A percentile compares a stretch with the other conserved stretches of the same genome.
phyloP scores from a whole-genome alignment of 2,888 invertebrate genomes.

The Pemphredon lugubris region DNA sequence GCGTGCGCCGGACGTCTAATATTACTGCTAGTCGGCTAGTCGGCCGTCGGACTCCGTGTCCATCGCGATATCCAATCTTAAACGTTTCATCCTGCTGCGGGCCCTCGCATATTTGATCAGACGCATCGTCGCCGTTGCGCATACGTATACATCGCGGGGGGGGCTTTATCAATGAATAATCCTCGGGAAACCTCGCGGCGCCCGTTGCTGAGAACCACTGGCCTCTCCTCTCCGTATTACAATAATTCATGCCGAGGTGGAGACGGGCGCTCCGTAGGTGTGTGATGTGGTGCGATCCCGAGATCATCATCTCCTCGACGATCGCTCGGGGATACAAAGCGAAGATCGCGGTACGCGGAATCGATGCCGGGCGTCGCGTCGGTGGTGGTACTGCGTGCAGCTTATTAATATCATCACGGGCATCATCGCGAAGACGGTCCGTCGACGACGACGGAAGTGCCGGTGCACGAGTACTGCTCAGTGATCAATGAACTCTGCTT shows the following conservation, averaged over 20 bases:
- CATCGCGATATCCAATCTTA: no score
- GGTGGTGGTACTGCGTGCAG: constrained; percentile 14
- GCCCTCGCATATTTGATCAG: no score
- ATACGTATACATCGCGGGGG: no score
- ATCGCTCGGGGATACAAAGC: constrained; percentile 28
- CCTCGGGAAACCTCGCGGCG: no score
- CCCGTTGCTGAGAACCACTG: constrained; percentile 46
- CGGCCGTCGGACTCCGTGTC: constrained; percentile 27
- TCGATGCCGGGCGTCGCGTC: constrained; percentile 25
- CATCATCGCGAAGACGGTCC: constrained; percentile 31
- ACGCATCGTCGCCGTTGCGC: constrained; percentile 5
- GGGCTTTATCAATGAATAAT: constrained; percentile 25
- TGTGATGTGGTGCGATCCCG: constrained; percentile 51
- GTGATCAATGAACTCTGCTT: constrained; percentile 77
- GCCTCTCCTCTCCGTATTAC: constrained; percentile 11
- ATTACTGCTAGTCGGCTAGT: no score
- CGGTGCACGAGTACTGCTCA: constrained; percentile 51
- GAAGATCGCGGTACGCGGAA: constrained; percentile 25
- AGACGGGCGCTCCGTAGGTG: constrained; percentile 41
- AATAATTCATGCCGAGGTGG: constrained; percentile 45
- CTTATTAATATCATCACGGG: constrained; percentile 22
- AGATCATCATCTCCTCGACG: constrained; percentile 27
- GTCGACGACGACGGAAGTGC: constrained; percentile 47
- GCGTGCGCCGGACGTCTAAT: constrained; percentile 31
- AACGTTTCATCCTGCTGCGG: no score